Percentiles rank a stretch among this genome's conserved stretches.
Evolutionary conservation across 2,888 invertebrate species (phyloP).

Genomic region (Leucophora obtusa): DNA sequence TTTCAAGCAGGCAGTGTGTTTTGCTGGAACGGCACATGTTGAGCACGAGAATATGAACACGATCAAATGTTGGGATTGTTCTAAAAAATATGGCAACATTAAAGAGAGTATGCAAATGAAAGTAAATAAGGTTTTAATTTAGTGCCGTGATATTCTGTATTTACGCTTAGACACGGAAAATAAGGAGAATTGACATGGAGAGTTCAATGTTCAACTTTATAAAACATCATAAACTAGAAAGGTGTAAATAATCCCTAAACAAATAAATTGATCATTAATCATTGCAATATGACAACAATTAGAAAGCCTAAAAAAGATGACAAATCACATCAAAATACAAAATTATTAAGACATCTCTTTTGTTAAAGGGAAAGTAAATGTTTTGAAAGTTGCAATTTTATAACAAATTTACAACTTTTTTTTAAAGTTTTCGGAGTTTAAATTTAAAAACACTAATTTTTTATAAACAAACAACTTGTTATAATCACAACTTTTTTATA

Average conservation of each 20-base stretch:
- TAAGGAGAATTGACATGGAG: too few species aligned
- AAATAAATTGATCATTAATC: conserved; percentile 27
- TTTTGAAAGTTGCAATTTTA: conserved; percentile 8
- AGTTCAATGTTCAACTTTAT: not conserved
- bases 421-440: not conserved
- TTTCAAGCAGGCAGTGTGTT: too few species aligned
- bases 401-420: not conserved
- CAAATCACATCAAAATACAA: conserved; percentile 31
- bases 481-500: conserved; percentile 8
- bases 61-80: too few species aligned
- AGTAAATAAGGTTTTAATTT: too few species aligned
- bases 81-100: too few species aligned
- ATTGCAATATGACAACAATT: conserved; percentile 11
- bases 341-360: conserved; percentile 7
- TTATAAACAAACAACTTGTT: conserved; percentile 12
- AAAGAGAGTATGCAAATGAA: too few species aligned
- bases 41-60: too few species aligned
- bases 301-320: conserved; percentile 10
- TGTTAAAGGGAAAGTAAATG: conserved; percentile 37
- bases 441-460: not conserved
- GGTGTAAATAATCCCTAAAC: not conserved
- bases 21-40: too few species aligned
- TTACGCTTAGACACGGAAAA: too few species aligned
- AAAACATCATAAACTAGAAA: not conserved
- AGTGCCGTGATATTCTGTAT: too few species aligned